Evolutionary conservation across 2,113 vertebrate species (phyloP).

Genomic region (Leptocoma aspasia): DNA sequence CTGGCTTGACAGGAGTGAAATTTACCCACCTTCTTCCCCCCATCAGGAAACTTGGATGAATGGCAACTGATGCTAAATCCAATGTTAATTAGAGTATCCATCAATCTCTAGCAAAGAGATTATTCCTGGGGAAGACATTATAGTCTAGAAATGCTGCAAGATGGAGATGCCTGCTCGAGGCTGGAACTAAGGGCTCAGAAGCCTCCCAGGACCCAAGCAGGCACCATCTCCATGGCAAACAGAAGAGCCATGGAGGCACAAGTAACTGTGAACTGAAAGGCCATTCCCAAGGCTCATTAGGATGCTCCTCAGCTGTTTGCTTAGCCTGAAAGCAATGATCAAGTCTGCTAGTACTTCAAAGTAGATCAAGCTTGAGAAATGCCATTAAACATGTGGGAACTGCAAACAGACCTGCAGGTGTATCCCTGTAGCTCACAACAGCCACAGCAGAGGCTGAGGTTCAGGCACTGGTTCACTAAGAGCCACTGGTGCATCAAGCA

Average conservation of each 20-base stretch:
- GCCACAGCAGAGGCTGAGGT: not conserved
- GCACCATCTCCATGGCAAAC: not conserved
- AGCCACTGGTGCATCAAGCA: not conserved
- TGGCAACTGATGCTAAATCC: not conserved
- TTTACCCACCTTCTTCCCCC: not conserved
- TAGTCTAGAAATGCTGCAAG: not conserved
- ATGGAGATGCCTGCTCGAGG: not conserved
- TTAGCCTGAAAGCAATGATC: accelerated
- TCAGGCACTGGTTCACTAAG: not conserved
- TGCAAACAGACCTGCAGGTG: not conserved
- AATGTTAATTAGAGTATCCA: not conserved
- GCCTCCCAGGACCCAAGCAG: accelerated
- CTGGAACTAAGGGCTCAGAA: not conserved
- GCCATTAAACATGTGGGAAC: not conserved
- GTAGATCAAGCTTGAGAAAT: not conserved
- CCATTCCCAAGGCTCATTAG: accelerated
- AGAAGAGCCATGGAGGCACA: accelerated
- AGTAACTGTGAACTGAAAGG: not conserved
- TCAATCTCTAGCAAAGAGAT: not conserved
- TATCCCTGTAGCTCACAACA: not conserved
- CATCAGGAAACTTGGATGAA: not conserved
- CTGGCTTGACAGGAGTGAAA: not conserved
- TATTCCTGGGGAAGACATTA: not conserved
- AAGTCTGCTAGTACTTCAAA: not conserved
- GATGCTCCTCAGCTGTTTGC: not conserved